phyloP scores from a whole-genome alignment of 2,888 invertebrate genomes.

The Aleiodes testaceus region DNA sequence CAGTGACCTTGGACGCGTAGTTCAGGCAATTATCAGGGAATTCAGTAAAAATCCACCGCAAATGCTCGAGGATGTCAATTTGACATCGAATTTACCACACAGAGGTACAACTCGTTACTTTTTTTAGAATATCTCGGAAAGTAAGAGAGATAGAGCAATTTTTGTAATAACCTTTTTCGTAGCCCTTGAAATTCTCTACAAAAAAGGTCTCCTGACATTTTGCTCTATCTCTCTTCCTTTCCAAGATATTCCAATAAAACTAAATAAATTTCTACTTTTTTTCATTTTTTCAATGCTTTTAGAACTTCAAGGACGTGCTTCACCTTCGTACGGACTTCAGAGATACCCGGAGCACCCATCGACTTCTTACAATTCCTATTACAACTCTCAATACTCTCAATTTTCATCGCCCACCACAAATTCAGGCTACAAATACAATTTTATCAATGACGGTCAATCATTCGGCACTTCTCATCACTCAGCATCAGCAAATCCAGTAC shows the following conservation, averaged over 20 bases:
- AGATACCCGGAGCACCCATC: constrained; percentile 64
- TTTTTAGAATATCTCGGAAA: background rate
- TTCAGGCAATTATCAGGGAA: constrained; percentile 86
- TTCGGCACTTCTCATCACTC: constrained; percentile 59
- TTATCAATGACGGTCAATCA: constrained; percentile 57
- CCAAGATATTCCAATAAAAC: no score
- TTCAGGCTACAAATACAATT: constrained; percentile 66
- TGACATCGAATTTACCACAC: constrained; percentile 59
- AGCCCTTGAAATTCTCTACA: no score
- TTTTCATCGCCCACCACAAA: constrained; percentile 65
- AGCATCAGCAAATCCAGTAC: constrained; percentile 55
- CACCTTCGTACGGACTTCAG: constrained; percentile 65
- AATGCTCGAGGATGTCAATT: constrained; percentile 68
- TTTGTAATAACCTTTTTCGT: no score
- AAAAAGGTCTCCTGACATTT: no score
- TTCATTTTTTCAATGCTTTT: background rate
- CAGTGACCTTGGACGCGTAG: constrained; percentile 86
- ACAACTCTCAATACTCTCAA: constrained; percentile 64
- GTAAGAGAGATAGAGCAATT: no score
- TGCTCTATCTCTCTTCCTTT: no score
- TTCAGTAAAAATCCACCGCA: constrained; percentile 80
- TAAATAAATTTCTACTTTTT: background rate
- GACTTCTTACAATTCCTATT: constrained; percentile 66
- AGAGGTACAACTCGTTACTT: constrained; percentile 59
- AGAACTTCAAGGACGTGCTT: constrained; percentile 67